A percentile compares a stretch with the other conserved stretches of the same genome.
Conservation (phyloP, 2,113 vertebrate genomes). For the Pipra filicauda region DNA sequence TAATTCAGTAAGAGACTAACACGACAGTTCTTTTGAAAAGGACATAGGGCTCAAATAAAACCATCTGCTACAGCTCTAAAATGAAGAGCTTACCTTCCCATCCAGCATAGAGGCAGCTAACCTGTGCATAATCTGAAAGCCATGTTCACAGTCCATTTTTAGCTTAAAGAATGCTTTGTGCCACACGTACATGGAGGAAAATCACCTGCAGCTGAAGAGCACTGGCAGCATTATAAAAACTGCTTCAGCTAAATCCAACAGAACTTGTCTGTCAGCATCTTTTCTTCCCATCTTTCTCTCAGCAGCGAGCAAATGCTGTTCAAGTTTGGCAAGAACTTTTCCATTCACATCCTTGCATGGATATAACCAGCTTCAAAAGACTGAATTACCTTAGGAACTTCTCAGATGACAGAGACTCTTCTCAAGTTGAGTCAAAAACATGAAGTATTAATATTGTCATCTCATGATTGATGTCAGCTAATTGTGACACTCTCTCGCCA, state of each 20-base stretch:
- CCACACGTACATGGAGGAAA: background rate
- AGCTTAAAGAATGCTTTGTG: background rate
- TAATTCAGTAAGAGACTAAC: slow-evolving; percentile 9
- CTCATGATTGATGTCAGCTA: background rate
- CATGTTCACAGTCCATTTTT: background rate
- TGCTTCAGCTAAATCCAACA: background rate
- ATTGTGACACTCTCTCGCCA: background rate
- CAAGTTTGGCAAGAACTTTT: background rate
- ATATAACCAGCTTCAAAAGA: background rate
- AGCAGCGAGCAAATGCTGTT: background rate
- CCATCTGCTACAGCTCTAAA: slow-evolving; percentile 31
- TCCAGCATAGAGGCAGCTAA: background rate
- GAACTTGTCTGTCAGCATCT: background rate
- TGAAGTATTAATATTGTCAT: background rate
- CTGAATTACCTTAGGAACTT: background rate
- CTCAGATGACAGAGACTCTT: background rate
- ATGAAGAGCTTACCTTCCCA: background rate
- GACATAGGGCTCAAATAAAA: slow-evolving; percentile 28
- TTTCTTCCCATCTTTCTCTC: background rate
- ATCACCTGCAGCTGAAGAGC: background rate
- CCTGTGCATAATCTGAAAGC: background rate
- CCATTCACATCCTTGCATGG: background rate
- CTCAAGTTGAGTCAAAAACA: background rate
- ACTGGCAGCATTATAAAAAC: background rate
- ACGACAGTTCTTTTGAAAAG: slow-evolving; percentile 20